Conservation (phyloP, 2,113 vertebrate species). For the Connochaetes taurinus region DNA sequence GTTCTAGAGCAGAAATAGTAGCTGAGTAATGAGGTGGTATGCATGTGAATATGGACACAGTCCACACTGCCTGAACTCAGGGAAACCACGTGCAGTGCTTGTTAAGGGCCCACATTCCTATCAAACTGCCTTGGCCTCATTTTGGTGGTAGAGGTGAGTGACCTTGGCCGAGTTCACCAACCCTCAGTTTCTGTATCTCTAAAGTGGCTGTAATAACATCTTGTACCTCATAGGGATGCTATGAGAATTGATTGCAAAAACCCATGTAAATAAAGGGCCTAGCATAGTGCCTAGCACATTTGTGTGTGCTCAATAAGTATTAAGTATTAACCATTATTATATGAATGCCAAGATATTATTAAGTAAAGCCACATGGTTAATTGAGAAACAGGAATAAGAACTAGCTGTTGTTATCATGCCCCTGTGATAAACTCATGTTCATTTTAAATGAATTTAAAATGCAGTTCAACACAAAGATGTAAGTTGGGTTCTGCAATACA, state of each 20-base stretch:
- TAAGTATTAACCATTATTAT: background rate
- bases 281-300: background rate
- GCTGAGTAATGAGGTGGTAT: background rate
- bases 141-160: background rate
- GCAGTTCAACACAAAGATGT: background rate
- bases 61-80: background rate
- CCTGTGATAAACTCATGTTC: background rate
- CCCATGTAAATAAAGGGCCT: background rate
- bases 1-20: background rate
- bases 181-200: background rate
- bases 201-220: background rate
- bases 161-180: background rate
- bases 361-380: background rate
- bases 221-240: background rate
- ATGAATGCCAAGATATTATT: background rate
- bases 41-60: background rate
- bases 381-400: background rate
- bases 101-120: background rate
- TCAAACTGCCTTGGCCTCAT: background rate
- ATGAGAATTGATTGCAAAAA: background rate
- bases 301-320: background rate
- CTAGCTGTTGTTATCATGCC: background rate
- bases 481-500: background rate
- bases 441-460: background rate
- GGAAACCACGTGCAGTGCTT: rapidly evolving